Conservation (phyloP, 2,888 invertebrate genomes). For the Dascillus cervinus region DNA sequence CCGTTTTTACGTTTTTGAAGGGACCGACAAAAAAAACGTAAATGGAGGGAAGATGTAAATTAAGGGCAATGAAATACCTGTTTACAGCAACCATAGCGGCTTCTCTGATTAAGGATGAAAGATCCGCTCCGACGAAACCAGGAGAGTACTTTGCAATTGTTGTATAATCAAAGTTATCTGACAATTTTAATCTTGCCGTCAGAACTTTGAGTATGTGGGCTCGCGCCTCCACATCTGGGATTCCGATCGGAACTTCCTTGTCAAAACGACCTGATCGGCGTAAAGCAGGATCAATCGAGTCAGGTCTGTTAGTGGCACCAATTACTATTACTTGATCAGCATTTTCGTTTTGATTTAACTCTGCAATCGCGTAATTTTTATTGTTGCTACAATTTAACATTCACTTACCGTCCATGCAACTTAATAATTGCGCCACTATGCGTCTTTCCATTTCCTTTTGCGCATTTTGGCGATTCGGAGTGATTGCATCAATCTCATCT, state of each 20-base stretch:
- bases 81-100: slow-evolving; percentile 85
- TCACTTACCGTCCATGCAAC: slow-evolving; percentile 73
- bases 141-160: slow-evolving; percentile 80
- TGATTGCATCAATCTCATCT: slow-evolving; percentile 96
- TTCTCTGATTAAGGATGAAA: slow-evolving; percentile 77
- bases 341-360: slow-evolving; percentile 44
- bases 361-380: too few relatives aligned
- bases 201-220: slow-evolving; percentile 68
- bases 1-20: too few relatives aligned
- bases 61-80: too few relatives aligned
- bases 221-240: slow-evolving; percentile 80
- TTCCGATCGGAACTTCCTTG: slow-evolving; percentile 87
- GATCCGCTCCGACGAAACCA: slow-evolving; percentile 93
- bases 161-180: slow-evolving; percentile 62
- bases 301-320: slow-evolving; percentile 93
- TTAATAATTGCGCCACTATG: slow-evolving; percentile 86
- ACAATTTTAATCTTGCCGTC: slow-evolving; percentile 62
- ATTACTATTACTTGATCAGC: slow-evolving; percentile 70
- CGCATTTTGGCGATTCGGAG: slow-evolving; percentile 80
- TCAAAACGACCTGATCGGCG: slow-evolving; percentile 90
- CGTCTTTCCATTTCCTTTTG: slow-evolving; percentile 94
- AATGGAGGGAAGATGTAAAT: too few relatives aligned
- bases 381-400: slow-evolving; percentile 1
- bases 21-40: too few relatives aligned
- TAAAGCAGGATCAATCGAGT: slow-evolving; percentile 85